Base-by-base conservation (phyloP, 2,113 vertebrate genomes). In the Oncorhynchus gorbuscha region DNA sequence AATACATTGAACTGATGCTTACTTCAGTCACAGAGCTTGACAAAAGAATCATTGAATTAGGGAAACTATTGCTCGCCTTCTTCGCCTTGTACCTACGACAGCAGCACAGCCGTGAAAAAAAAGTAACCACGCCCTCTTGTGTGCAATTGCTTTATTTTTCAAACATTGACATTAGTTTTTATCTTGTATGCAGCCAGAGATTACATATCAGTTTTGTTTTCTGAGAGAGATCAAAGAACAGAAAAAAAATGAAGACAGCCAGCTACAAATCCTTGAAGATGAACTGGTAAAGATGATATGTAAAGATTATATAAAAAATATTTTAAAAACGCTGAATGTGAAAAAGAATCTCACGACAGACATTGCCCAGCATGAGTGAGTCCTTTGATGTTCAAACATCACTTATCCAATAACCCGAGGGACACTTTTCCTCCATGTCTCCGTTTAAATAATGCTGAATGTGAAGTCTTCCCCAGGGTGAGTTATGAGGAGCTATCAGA, bases 231-330 rank as follows among this genome's bases (percentile, higher is more conserved):
- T 93, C 81, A 83, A 69, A 51, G 86, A 93, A 70, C 73, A 93
- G 64, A 94, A 92, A 90, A 83, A 85, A 83, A 88, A 92, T 72
- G 93, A 92, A 84, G 93, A 96, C 85, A 84, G 68, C 67, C 87
- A 95, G 84, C 88, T 97, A 80, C 89, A 94, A 88, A 88, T 90
- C 79, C 84, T 97, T 28, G 90, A 90, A 87, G 86, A 86, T 82
- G 85, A 92, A 68, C 81, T 95, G 79, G 96, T 96, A 94, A 92
- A 55, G 49, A 51, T 16, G 4, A 51, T 11, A 45, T 45, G 9
- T 45, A 24, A 48, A 22, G 20, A 69, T 9, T 6, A 26, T 49
- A 61, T 74, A 11, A 11, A 11, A 11, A 12, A 45, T 45, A 28
- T 3, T 3, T 3, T 3, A 45, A 45, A 11, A 45, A 45, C 11